Percentiles rank a stretch among this genome's conserved stretches.
Evolutionary conservation across 2,888 invertebrate genomes (phyloP).

Genomic region (Noctua janthina): DNA sequence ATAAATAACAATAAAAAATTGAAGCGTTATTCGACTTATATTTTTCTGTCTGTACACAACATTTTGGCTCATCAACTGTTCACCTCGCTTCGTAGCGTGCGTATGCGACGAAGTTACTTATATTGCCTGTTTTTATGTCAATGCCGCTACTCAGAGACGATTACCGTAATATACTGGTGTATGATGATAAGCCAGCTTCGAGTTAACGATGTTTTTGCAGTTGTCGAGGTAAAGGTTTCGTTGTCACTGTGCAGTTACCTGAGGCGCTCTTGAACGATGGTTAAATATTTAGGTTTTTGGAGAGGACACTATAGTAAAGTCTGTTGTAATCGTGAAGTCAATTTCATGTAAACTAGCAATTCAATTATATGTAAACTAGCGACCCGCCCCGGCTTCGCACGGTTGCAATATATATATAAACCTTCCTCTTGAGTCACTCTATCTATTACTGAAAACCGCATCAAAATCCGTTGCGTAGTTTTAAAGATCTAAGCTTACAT

Average conservation of each 20-base stretch:
- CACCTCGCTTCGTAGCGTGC: conserved; percentile 33
- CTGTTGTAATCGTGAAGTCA: not conserved
- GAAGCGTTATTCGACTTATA: not conserved
- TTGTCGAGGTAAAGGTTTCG: not conserved
- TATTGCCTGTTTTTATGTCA: conserved; percentile 53
- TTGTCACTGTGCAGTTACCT: not conserved
- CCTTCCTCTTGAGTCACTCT: too few species aligned
- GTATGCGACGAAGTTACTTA: conserved; percentile 2
- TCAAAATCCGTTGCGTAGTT: too few species aligned
- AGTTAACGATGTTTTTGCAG: conserved; percentile 34
- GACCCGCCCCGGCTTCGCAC: too few species aligned
- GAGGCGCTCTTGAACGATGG: not conserved
- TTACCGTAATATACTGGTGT: conserved; percentile 38
- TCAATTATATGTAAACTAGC: too few species aligned
- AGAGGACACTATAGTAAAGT: not conserved
- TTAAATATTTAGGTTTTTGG: not conserved
- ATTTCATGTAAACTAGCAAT: too few species aligned
- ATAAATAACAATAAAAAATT: not conserved
- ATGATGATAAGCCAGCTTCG: conserved; percentile 40
- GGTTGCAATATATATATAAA: too few species aligned
- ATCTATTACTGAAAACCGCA: too few species aligned
- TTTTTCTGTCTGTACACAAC: not conserved
- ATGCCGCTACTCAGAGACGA: conserved; percentile 42
- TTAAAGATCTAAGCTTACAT: too few species aligned
- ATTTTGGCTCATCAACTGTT: conserved; percentile 41